A percentile compares a stretch with the other conserved stretches of the same genome.
Conservation (phyloP, 2,113 vertebrate genomes). For the Rhineura floridana region DNA sequence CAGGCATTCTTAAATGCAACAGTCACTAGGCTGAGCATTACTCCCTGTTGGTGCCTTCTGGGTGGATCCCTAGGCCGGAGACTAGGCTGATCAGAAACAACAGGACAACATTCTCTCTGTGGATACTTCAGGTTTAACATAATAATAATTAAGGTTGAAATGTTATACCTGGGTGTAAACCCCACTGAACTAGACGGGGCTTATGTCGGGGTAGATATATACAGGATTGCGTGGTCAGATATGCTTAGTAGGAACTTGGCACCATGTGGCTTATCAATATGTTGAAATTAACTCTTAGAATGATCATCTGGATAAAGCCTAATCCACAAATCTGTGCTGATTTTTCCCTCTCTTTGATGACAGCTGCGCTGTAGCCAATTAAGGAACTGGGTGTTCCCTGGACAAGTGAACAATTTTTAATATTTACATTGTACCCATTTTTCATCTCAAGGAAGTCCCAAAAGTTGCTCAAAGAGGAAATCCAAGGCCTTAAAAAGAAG, state of each 20-base stretch:
- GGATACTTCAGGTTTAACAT: background rate
- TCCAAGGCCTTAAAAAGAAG: background rate
- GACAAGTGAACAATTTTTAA: background rate
- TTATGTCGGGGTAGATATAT: no score
- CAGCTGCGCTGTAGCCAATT: background rate
- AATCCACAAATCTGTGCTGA: background rate
- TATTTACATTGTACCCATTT: no score
- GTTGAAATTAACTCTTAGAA: background rate
- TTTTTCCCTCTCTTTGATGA: background rate
- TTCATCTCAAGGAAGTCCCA: conserved; percentile 30
- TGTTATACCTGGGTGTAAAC: background rate
- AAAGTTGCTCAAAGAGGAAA: conserved; percentile 9
- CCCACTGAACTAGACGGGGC: background rate
- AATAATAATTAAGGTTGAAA: background rate
- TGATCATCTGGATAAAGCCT: background rate
- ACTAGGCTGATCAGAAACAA: background rate
- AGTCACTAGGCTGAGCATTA: background rate
- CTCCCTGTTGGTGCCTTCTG: no score
- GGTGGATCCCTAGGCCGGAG: no score
- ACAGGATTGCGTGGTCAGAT: background rate
- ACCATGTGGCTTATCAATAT: background rate
- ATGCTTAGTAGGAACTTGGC: background rate
- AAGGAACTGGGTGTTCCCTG: background rate
- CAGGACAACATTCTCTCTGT: background rate
- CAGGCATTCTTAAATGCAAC: background rate